phyloP scores from a whole-genome alignment of 2,888 invertebrate species.

The Microplitis manilae region DNA sequence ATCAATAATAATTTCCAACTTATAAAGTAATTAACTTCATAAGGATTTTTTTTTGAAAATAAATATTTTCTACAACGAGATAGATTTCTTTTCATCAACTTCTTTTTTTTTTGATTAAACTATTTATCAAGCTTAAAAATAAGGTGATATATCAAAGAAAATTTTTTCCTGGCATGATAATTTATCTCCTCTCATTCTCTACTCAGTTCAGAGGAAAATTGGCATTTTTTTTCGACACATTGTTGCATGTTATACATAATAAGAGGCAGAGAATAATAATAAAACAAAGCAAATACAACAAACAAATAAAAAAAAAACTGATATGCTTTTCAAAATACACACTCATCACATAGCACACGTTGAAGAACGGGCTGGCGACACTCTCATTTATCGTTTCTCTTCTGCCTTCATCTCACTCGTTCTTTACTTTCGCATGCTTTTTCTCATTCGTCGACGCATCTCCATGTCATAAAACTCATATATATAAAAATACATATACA shows the following conservation, averaged over 20 bases:
- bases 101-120: not conserved
- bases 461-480: conserved; percentile 16
- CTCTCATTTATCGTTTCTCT: conserved; percentile 51
- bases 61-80: not conserved
- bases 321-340: conserved; percentile 36
- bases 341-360: conserved; percentile 39
- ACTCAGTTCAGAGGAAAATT: conserved; percentile 24
- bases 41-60: too few relatives aligned
- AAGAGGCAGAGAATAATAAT: conserved; percentile 10
- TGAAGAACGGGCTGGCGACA: conserved; percentile 50
- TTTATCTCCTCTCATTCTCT: conserved; percentile 11
- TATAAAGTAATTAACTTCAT: too few relatives aligned
- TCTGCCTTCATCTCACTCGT: conserved; percentile 9
- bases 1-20: too few relatives aligned
- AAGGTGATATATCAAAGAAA: not conserved
- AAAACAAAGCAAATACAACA: not conserved
- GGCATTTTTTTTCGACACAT: conserved; percentile 17
- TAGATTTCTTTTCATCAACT: not conserved
- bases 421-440: conserved; percentile 4
- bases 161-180: conserved; percentile 7
- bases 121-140: conserved; percentile 1
- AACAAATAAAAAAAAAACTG: conserved; percentile 11
- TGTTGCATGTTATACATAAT: conserved; percentile 20
- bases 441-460: conserved; percentile 21
- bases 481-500: not conserved